These are phyloP conservation scores for Morpho achilles DNA, from an alignment of 2,888 invertebrate species.

Conservation along the genomic window DNA sequence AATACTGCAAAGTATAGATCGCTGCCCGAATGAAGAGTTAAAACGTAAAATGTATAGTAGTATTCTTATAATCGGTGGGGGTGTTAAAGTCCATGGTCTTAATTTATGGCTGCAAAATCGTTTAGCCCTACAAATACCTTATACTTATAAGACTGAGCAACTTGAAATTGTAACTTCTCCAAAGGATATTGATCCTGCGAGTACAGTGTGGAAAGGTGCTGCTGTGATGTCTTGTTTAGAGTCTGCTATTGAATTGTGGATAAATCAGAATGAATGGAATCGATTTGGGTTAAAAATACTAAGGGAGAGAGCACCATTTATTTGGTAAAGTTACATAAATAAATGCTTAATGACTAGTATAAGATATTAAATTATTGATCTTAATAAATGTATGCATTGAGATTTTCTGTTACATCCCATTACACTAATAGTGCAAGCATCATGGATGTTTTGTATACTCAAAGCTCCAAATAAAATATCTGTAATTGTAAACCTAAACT, in stretches of 20 bases:
- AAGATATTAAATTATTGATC: no score
- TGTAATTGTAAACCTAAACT: no score
- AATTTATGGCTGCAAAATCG: slow-evolving; percentile 93
- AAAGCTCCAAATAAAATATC: no score
- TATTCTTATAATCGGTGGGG: slow-evolving; percentile 94
- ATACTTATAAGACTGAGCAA: slow-evolving; percentile 88
- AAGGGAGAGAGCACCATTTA: slow-evolving; percentile 94
- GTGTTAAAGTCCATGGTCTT: slow-evolving; percentile 90
- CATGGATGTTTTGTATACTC: no score
- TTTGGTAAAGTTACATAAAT: slow-evolving; percentile 79
- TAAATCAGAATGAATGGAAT: slow-evolving; percentile 90
- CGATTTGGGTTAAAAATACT: slow-evolving; percentile 90
- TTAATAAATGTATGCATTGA: no score
- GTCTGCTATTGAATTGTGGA: slow-evolving; percentile 96
- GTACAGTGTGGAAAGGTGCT: slow-evolving; percentile 96
- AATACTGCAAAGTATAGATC: slow-evolving; percentile 93
- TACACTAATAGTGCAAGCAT: no score
- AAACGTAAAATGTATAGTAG: slow-evolving; percentile 97
- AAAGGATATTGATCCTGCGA: slow-evolving; percentile 94
- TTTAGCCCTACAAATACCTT: slow-evolving; percentile 90
- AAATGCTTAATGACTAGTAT: no score
- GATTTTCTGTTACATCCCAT: no score
- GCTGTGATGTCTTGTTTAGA: slow-evolving; percentile 95
- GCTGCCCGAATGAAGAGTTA: slow-evolving; percentile 92
- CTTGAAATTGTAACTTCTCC: slow-evolving; percentile 94